Evolutionary conservation across 2,113 vertebrate species (phyloP).

Genomic region (Chionis minor): DNA sequence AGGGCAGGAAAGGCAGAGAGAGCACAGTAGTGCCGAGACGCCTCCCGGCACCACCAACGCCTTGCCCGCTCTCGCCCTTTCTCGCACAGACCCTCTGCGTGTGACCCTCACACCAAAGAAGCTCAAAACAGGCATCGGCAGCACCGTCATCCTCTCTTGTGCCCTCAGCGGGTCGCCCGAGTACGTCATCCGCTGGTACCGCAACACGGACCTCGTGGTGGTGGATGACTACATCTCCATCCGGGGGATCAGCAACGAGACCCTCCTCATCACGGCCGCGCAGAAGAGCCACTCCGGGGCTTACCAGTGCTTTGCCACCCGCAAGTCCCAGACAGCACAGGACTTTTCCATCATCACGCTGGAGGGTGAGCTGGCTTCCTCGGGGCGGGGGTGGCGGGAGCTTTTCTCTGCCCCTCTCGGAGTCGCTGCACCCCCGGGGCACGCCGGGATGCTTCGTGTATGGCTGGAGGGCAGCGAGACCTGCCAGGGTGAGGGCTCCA

Average conservation of each 20-base stretch:
- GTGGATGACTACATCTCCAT: slow-evolving; percentile 94
- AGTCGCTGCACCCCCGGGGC: rapidly evolving
- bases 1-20: not conserved
- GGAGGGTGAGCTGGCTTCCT: slow-evolving; percentile 82
- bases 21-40: rapidly evolving
- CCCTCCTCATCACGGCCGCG: slow-evolving; percentile 92
- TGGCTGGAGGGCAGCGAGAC: not conserved
- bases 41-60: not conserved
- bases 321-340: slow-evolving; percentile 92
- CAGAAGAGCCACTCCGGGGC: slow-evolving; percentile 97
- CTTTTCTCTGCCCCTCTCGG: not conserved
- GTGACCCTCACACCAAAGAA: slow-evolving; percentile 98
- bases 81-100: slow-evolving; percentile 85
- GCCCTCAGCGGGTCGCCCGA: slow-evolving; percentile 93
- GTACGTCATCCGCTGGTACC: slow-evolving; percentile 92
- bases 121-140: slow-evolving; percentile 97
- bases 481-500: rapidly evolving
- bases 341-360: slow-evolving; percentile 94
- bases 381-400: rapidly evolving
- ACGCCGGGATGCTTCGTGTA: not conserved
- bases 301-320: slow-evolving; percentile 96
- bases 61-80: not conserved
- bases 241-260: slow-evolving; percentile 95
- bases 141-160: slow-evolving; percentile 96
- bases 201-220: slow-evolving; percentile 90